A percentile compares a stretch with the other conserved stretches of the same genome.
Evolutionary conservation across 2,888 invertebrate genomes (phyloP).

Genomic region (Oithona nana): DNA sequence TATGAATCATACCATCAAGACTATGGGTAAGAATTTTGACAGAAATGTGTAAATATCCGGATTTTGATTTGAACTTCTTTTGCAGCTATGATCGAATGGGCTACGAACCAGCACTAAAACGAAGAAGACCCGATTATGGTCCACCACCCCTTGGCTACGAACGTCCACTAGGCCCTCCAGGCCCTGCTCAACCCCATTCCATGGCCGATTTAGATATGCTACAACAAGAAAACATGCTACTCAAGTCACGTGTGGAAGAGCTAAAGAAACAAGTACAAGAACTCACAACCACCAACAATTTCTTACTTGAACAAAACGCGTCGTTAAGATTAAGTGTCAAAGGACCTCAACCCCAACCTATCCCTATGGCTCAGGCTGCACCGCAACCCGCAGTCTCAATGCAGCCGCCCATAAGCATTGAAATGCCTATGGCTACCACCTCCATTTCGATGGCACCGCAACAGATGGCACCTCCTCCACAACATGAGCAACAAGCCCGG

Average conservation of each 20-base stretch:
- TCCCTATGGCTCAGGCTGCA: not conserved
- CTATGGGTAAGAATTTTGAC: too few relatives aligned
- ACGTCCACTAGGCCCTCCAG: not conserved
- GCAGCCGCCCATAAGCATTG: not conserved
- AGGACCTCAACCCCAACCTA: not conserved
- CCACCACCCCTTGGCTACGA: too few relatives aligned
- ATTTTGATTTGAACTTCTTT: not conserved
- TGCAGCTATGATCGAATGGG: not conserved
- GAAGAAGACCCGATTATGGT: too few relatives aligned
- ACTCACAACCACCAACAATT: constrained; percentile 54
- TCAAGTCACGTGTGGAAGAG: constrained; percentile 46
- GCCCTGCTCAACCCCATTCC: not conserved
- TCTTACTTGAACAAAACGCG: constrained; percentile 55
- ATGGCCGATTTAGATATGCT: constrained; percentile 24
- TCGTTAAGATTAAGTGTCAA: constrained; percentile 38
- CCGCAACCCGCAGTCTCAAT: not conserved
- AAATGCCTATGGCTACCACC: not conserved
- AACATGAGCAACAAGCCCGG: not conserved
- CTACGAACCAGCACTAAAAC: too few relatives aligned
- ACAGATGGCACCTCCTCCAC: not conserved
- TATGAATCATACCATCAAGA: not conserved
- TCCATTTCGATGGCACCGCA: not conserved
- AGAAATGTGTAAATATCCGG: too few relatives aligned
- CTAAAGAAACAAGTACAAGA: constrained; percentile 44
- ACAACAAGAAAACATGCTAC: constrained; percentile 46